phyloP scores from a whole-genome alignment of 2,888 invertebrate genomes.

The Drosophila phalerata region DNA sequence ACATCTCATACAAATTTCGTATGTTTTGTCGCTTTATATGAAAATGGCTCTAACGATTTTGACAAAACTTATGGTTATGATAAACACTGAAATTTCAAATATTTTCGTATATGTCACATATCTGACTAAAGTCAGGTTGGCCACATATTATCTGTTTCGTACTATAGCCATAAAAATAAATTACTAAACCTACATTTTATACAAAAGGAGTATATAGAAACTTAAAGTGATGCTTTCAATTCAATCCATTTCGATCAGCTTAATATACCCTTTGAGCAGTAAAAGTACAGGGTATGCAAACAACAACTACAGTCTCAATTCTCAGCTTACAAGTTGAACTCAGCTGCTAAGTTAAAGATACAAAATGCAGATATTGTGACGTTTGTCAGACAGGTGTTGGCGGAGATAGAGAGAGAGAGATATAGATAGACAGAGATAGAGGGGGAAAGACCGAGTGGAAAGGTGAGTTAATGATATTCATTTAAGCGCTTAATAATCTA shows the following conservation, averaged over 20 bases:
- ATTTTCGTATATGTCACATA: no score
- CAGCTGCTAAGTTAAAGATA: slow-evolving; percentile 1
- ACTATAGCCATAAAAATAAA: no score
- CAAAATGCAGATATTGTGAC: slow-evolving; percentile 17
- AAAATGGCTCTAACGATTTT: no score
- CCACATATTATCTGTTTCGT: no score
- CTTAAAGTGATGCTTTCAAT: no score
- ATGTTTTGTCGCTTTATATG: no score
- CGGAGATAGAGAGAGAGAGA: not conserved
- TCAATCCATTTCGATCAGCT: not conserved
- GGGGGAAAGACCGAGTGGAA: not conserved
- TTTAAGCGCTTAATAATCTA: slow-evolving; percentile 37
- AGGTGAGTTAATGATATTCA: slow-evolving; percentile 2
- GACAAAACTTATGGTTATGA: no score
- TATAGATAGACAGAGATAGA: not conserved
- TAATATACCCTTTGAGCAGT: not conserved
- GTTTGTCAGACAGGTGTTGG: slow-evolving; percentile 13
- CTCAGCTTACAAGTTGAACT: slow-evolving; percentile 1
- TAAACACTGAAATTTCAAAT: no score
- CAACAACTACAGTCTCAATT: not conserved
- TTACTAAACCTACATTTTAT: no score
- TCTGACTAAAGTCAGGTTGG: no score
- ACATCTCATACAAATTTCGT: no score
- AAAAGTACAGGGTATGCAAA: not conserved
- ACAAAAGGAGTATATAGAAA: no score